A percentile compares a stretch with the other conserved stretches of the same genome.
Conservation (phyloP, 2,797 vertebrate species). For the Dipus sagitta region DNA sequence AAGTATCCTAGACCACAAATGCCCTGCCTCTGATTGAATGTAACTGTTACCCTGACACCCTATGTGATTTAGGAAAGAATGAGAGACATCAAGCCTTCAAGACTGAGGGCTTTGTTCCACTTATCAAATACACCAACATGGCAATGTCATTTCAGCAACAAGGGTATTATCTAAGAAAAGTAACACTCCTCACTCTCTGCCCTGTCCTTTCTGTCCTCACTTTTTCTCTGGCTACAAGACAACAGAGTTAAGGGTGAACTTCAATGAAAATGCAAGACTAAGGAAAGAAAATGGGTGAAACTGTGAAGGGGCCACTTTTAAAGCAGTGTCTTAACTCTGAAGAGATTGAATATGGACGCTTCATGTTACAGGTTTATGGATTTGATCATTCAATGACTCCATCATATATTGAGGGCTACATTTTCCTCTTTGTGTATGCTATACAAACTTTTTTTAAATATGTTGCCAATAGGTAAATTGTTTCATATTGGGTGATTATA, state of each 20-base stretch:
- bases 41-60: not conserved
- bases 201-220: not conserved
- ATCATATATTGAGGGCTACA: conserved; percentile 18
- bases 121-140: not conserved
- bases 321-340: conserved; percentile 3
- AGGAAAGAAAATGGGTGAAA: not conserved
- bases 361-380: conserved; percentile 27
- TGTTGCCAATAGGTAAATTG: conserved; percentile 56
- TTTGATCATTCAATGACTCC: conserved; percentile 16
- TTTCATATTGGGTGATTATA: conserved; percentile 65
- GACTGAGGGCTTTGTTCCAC: not conserved
- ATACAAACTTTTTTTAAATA: not conserved
- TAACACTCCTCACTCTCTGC: not conserved
- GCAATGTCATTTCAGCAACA: conserved; percentile 27
- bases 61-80: not conserved
- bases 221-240: not conserved
- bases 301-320: not conserved
- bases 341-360: not conserved
- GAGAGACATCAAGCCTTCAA: conserved; percentile 4
- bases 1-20: not conserved
- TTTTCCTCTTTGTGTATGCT: not conserved
- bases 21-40: not conserved
- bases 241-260: not conserved
- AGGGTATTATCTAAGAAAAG: not conserved
- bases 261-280: not conserved